These are phyloP conservation scores for Rhynchomys soricoides DNA, from an alignment of 2,113 vertebrate genomes.

Conservation along the genomic window DNA sequence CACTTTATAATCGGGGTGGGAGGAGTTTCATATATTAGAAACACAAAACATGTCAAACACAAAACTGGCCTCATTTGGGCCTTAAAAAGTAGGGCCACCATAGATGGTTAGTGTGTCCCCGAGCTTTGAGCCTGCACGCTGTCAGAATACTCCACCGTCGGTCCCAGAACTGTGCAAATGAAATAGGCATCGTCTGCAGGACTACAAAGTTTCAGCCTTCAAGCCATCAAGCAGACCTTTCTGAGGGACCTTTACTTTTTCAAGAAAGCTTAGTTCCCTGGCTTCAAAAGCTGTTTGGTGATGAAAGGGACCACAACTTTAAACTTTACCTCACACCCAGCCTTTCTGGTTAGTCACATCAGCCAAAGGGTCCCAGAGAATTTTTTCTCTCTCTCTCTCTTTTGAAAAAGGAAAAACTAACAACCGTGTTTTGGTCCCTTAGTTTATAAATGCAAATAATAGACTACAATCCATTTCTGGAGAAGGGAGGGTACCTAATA, in stretches of 20 bases:
- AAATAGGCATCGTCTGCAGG: background rate
- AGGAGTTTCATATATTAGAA: background rate
- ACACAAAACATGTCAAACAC: background rate
- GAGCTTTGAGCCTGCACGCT: background rate
- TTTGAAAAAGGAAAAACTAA: background rate
- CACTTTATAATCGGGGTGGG: background rate
- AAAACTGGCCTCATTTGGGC: background rate
- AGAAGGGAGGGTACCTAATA: background rate
- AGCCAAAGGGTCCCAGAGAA: constrained; percentile 50
- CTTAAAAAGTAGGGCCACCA: background rate
- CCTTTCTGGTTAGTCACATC: constrained; percentile 61
- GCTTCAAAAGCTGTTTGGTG: constrained; percentile 41
- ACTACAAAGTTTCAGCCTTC: background rate
- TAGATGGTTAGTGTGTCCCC: background rate
- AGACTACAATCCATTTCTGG: constrained; percentile 29
- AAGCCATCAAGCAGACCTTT: constrained; percentile 23
- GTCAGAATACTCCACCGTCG: background rate
- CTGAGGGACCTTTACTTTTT: constrained; percentile 52
- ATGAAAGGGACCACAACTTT: constrained; percentile 62
- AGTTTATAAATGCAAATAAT: no score
- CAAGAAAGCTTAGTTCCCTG: constrained; percentile 22
- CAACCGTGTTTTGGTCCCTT: no score
- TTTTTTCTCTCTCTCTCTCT: background rate
- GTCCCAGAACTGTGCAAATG: background rate
- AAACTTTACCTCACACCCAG: constrained; percentile 55